Conservation (phyloP, 2,113 vertebrate species). For the Asarcornis scutulata region DNA sequence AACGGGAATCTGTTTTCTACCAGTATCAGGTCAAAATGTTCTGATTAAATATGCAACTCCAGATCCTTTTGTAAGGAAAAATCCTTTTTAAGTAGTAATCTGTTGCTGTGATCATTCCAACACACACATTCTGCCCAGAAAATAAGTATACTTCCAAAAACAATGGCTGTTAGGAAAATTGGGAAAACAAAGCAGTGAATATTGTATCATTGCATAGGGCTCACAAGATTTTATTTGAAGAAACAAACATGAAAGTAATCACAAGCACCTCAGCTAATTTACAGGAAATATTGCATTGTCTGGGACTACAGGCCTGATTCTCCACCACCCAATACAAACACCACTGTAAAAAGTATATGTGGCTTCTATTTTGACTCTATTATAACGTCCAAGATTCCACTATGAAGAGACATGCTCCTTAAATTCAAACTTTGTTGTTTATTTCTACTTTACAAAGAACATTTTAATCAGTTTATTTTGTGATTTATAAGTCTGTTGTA, state of each 20-base stretch:
- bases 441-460: background rate
- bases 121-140: background rate
- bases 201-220: background rate
- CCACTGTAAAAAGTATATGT: background rate
- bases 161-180: background rate
- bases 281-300: background rate
- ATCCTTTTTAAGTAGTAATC: background rate
- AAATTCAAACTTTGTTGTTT: background rate
- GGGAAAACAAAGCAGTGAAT: background rate
- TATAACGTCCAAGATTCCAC: background rate
- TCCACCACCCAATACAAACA: background rate
- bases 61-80: background rate
- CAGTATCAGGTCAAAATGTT: background rate
- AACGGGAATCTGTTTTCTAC: background rate
- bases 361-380: background rate
- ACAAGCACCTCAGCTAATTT: background rate
- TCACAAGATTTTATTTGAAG: background rate
- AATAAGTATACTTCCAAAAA: background rate
- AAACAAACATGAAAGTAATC: background rate
- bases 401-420: background rate
- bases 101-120: background rate
- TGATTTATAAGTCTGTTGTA: background rate
- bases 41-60: background rate
- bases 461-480: background rate
- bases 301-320: background rate